Conservation (phyloP, 2,797 vertebrate genomes). For the Cyprinella venusta region DNA sequence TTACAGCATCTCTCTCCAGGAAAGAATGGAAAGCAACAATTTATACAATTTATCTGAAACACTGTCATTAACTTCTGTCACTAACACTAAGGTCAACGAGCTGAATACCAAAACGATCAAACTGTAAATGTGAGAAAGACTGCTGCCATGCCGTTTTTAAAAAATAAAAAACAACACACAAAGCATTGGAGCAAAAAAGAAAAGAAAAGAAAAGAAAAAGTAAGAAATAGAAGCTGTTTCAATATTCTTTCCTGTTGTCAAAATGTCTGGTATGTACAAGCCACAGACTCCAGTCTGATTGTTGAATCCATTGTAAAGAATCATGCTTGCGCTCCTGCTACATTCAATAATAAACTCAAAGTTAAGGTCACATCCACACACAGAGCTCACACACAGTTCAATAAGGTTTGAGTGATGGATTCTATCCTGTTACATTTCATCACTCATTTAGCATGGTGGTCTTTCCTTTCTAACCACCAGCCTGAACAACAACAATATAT, state of each 20-base stretch:
- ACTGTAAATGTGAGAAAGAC: constrained; percentile 54
- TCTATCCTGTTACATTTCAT: constrained; percentile 39
- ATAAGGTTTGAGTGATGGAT: constrained; percentile 41
- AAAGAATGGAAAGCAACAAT: constrained; percentile 25
- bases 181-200: constrained; percentile 66
- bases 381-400: constrained; percentile 49
- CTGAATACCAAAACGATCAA: constrained; percentile 8
- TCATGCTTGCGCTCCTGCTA: constrained; percentile 60
- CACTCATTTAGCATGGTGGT: constrained; percentile 18
- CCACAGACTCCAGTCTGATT: constrained; percentile 85
- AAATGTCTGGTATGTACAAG: constrained; percentile 84
- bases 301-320: constrained; percentile 76
- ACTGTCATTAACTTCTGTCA: constrained; percentile 1
- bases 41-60: constrained; percentile 10
- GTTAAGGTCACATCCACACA: constrained; percentile 62
- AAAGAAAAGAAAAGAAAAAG: constrained; percentile 49
- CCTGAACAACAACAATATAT: neutral
- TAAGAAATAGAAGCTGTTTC: constrained; percentile 66
- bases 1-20: constrained; percentile 44
- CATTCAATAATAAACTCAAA: constrained; percentile 62
- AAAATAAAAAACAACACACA: constrained; percentile 61
- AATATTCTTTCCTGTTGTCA: constrained; percentile 85
- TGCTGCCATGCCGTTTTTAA: too few species aligned
- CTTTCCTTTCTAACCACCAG: constrained; percentile 25
- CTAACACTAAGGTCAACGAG: constrained; percentile 21